Base-by-base conservation (phyloP, 1,140 invertebrate genomes). In the Antheraea mylitta region DNA sequence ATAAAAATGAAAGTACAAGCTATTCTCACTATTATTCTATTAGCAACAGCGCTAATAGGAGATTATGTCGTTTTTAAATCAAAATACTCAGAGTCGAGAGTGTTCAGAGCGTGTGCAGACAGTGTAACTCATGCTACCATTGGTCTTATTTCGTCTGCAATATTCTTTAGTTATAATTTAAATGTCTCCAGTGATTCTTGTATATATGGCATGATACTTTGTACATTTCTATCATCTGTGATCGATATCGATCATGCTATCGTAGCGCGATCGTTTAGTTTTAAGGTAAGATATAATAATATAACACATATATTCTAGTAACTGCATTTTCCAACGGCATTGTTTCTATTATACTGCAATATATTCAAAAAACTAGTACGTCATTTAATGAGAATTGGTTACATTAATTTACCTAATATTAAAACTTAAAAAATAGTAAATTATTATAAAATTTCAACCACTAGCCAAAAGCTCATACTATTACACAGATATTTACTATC, bases 241-340 rank as follows among this genome's bases (percentile, higher is more conserved):
- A 90, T 90, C 38, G 88, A 90, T 74, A 63, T 89, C 0, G 88
- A 90, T 36, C 88, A 90, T 72, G 70, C 82, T 58, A 77, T 90
- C 22, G 74, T 82, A 9, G 86, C 88, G 9, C 83, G 70, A 70
- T 90, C 88, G 11, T 66, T 89, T 30, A 62, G 80, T 75, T 76
- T 85, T 7, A 85, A 87, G 84, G 88, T 90, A 73, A 83, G 68
- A 68, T n/a, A 30, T 30, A 4, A 1, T 30, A n/a, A 30, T 30
- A 30, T 30, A 30, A 30, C 22, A 30, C 22, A 30, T 30, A 30
- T 2, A 30, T 30, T 30, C 22, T 30, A 30, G 22, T 30, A 30
- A 30, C 22, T 30, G 22, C 4, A 30, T 30, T 30, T 30, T 30
- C 22, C 1, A 30, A 30, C 22, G 1, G 22, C 22, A 4, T 30